Evolutionary conservation across 1,140 invertebrate species (phyloP).

Genomic region (Gonatopus flavifemur): DNA sequence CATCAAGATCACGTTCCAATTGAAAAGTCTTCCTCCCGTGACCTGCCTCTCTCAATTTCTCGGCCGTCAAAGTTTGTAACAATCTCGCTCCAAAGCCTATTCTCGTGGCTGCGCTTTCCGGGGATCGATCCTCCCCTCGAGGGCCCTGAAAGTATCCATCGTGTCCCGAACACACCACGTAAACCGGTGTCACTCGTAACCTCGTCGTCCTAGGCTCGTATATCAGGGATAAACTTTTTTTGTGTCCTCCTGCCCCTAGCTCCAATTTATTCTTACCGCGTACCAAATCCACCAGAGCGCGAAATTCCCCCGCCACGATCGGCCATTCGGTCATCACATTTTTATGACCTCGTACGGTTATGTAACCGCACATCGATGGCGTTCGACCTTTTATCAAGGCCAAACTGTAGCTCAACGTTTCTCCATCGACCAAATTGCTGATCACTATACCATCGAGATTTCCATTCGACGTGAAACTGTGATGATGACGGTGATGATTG

Average conservation of each 20-base stretch:
- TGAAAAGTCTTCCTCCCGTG: conserved; percentile 81
- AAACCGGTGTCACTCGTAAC: conserved; percentile 66
- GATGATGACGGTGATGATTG: conserved; percentile 29
- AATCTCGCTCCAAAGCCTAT: conserved; percentile 79
- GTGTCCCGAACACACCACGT: conserved; percentile 74
- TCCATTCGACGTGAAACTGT: conserved; percentile 27
- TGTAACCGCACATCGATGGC: conserved; percentile 35
- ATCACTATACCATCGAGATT: conserved; percentile 44
- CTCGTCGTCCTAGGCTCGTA: conserved; percentile 50
- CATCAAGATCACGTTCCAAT: conserved; percentile 67
- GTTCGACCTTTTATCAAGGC: conserved; percentile 46
- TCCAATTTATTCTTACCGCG: conserved; percentile 49
- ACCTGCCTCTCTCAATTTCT: conserved; percentile 83
- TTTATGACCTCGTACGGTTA: conserved; percentile 43
- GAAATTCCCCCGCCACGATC: conserved; percentile 50
- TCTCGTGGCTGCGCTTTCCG: conserved; percentile 73
- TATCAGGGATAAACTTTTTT: conserved; percentile 37
- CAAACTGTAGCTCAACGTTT: conserved; percentile 49
- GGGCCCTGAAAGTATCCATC: conserved; percentile 76
- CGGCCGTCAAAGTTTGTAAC: conserved; percentile 83
- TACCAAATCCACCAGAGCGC: conserved; percentile 43
- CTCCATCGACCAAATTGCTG: conserved; percentile 47
- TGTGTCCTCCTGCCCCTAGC: conserved; percentile 42
- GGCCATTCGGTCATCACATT: conserved; percentile 47
- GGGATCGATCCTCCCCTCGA: conserved; percentile 65